Base-by-base conservation (phyloP, 1,140 invertebrate genomes). In the Hirudo medicinalis region DNA sequence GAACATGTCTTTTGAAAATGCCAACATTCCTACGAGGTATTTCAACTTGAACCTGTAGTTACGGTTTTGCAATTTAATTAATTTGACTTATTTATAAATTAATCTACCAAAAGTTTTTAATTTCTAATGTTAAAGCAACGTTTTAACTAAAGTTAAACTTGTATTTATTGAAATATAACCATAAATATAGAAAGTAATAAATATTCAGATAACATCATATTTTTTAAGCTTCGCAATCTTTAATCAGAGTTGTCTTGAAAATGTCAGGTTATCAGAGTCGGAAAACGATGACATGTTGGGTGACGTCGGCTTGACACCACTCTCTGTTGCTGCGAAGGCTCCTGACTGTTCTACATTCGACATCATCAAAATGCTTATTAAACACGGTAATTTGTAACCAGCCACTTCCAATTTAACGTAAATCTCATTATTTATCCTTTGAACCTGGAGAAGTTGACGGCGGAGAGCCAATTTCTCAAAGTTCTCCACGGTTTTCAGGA, bases 361-460 rank as follows among this genome's bases (percentile, higher is more conserved):
- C 22, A 68, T 68, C 32, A 66, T 74, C 57, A 74, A 74, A 53
- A 67, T 74, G 70, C 49, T 74, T 6, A 15, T 72, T 1, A 72
- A 71, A 67, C 32, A 74, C 15, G 73, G 73, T 74, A 71, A 49
- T 29, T n/a, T 13, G 3, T 2, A 63, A 11, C 9, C 22, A 36
- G 6, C 32, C 32, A 57, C 54, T n/a, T 57, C 9, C 54, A 25
- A n/a, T 57, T 57, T 3, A 57, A 9, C 9, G 20, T 57, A n/a
- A 57, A 57, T n/a, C 9, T 57, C 25, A n/a, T 57, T 57, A 57
- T 57, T n/a, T n/a, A 5, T 57, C 2, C 19, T 13, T 67, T 67
- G 19, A 4, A 36, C 32, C 32, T 36, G 32, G 32, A 36, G 2
- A 36, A 36, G 32, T n/a, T 36, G 32, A 36, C 32, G 32, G 6